Evolutionary conservation across 2,888 invertebrate species (phyloP), one percentile per base, ranked within the genome.

Genomic region (Dexiosoma caninum): DNA sequence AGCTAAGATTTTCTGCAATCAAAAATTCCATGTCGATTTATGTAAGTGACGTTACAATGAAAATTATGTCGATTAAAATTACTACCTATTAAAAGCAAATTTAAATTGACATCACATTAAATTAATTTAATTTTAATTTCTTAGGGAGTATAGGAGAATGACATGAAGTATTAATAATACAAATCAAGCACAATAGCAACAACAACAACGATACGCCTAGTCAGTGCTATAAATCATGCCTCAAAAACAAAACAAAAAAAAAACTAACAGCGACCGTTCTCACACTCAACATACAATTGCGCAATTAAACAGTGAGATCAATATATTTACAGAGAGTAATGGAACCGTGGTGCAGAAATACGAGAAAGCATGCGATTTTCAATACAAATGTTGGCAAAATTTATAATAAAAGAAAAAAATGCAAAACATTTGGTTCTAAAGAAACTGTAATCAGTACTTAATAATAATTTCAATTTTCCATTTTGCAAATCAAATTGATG

Each of bases 301-400:
- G 40, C 30, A 49, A 70, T 64, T 77, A 77, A 71, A 78, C 35
- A 71, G 57, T 64, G 57, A 55, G 77, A 70, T 70, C 70, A 77
- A 77, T 71, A 69, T 32, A 42, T 74, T 46, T 55, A 12, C 30
- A 57, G 21, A 57, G 55, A 30, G 32, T 9, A 19, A 7, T n/a
- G 21, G 49, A 57, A 64, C 77, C 64, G 62, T 64, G 69, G 75
- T 9, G 5, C 42, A 8, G 30, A 19, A 64, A 21, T 12, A n/a
- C n/a, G n/a, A n/a, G n/a, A n/a, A n/a, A n/a, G n/a, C n/a, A n/a
- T n/a, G n/a, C n/a, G n/a, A n/a, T n/a, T n/a, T n/a, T n/a, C n/a
- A n/a, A n/a, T n/a, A n/a, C n/a, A n/a, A n/a, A n/a, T n/a, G n/a
- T n/a, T n/a, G n/a, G n/a, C n/a, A n/a, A n/a, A n/a, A n/a, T n/a